Evolutionary conservation across 2,113 vertebrate genomes (phyloP).

Genomic region (Shinisaurus crocodilurus): DNA sequence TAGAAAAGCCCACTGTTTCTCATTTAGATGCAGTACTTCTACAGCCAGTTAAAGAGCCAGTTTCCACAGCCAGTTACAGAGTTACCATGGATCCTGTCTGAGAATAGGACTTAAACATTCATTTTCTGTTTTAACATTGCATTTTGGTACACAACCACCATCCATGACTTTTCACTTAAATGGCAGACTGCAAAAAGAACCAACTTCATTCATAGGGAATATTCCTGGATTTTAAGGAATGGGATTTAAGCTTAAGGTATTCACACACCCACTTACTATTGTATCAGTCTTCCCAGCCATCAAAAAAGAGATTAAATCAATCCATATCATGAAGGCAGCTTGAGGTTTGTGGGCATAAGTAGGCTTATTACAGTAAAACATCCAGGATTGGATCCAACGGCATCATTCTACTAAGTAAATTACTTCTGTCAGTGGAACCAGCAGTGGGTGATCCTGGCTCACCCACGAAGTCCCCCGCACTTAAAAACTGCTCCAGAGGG

Average conservation of each 20-base stretch:
- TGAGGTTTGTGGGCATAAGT: too few species aligned
- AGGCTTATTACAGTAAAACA: too few species aligned
- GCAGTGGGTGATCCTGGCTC: too few species aligned
- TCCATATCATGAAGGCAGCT: too few species aligned
- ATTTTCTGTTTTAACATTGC: neutral
- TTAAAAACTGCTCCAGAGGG: neutral
- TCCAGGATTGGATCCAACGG: too few species aligned
- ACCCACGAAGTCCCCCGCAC: too few species aligned
- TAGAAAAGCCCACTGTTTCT: neutral
- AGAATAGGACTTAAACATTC: neutral
- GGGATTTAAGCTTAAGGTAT: neutral
- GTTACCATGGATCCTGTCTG: neutral
- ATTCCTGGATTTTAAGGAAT: neutral
- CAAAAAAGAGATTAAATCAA: neutral
- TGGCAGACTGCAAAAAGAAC: neutral
- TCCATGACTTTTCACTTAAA: neutral
- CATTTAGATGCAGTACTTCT: neutral
- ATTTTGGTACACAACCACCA: neutral
- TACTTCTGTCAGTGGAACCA: too few species aligned
- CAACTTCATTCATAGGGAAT: neutral
- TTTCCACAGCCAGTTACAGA: neutral
- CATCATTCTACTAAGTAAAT: too few species aligned
- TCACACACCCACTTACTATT: neutral
- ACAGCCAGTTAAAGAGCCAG: neutral
- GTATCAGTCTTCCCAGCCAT: neutral